Conservation (phyloP, 2,797 vertebrate genomes). For the Phrynocephalus guinanensis region DNA sequence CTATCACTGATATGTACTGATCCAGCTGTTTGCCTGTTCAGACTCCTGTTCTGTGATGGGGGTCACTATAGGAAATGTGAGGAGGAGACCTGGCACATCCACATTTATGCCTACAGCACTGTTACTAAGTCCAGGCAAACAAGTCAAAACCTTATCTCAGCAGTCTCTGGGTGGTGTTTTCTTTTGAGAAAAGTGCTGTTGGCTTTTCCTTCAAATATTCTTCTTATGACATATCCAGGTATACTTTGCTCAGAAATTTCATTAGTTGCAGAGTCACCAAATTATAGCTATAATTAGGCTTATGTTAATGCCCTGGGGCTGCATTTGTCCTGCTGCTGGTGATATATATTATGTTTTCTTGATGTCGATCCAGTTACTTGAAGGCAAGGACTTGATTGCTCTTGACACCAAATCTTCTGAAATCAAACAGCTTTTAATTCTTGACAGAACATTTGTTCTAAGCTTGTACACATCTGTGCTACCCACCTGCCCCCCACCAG, state of each 20-base stretch:
- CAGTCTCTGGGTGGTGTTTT: neutral
- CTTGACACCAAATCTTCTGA: conserved; percentile 43
- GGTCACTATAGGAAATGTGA: no score
- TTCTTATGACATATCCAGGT: no score
- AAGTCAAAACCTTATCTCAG: neutral
- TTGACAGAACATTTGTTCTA: neutral
- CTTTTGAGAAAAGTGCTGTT: neutral
- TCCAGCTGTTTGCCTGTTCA: no score
- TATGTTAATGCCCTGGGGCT: neutral
- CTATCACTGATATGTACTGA: no score
- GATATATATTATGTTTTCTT: neutral
- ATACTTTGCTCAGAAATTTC: neutral
- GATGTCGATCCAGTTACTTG: neutral
- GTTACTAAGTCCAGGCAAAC: no score
- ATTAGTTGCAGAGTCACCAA: conserved; percentile 30
- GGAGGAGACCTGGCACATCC: no score
- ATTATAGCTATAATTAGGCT: conserved; percentile 16
- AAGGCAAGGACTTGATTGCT: accelerated
- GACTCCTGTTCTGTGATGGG: no score
- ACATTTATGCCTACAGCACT: neutral
- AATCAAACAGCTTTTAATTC: neutral
- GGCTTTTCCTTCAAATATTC: neutral
- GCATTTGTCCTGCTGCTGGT: neutral
- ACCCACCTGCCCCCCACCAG: neutral
- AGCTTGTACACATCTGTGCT: conserved; percentile 19